phyloP scores from a whole-genome alignment of 2,797 vertebrate genomes.

The Halcyon chelicuti region DNA sequence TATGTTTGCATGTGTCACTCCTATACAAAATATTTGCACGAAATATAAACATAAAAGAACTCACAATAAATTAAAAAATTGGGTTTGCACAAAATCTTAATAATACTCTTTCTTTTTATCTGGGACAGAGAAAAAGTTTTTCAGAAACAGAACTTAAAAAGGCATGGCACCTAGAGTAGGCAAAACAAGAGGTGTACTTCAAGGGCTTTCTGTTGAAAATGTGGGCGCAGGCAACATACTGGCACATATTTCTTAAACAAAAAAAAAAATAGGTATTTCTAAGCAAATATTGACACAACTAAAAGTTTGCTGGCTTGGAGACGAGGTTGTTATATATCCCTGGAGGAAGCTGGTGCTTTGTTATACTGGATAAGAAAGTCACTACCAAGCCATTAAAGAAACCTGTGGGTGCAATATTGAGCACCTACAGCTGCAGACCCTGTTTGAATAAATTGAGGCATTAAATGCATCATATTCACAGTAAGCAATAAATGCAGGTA shows the following conservation, averaged over 20 bases:
- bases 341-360: background rate
- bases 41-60: background rate
- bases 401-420: background rate
- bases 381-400: background rate
- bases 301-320: background rate
- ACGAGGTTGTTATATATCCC: background rate
- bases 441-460: background rate
- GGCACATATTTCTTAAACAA: background rate
- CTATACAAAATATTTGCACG: background rate
- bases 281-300: background rate
- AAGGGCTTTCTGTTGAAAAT: background rate
- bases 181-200: background rate
- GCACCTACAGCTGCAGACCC: background rate
- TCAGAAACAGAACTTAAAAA: background rate
- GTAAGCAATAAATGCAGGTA: constrained; percentile 17
- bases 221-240: accelerated
- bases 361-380: background rate
- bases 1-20: accelerated
- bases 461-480: constrained; percentile 12
- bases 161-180: background rate
- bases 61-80: background rate
- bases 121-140: background rate
- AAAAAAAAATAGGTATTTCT: background rate
- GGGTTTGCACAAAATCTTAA: background rate
- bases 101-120: background rate